Base-by-base conservation (phyloP, 2,113 vertebrate genomes). In the Laterallus jamaicensis region DNA sequence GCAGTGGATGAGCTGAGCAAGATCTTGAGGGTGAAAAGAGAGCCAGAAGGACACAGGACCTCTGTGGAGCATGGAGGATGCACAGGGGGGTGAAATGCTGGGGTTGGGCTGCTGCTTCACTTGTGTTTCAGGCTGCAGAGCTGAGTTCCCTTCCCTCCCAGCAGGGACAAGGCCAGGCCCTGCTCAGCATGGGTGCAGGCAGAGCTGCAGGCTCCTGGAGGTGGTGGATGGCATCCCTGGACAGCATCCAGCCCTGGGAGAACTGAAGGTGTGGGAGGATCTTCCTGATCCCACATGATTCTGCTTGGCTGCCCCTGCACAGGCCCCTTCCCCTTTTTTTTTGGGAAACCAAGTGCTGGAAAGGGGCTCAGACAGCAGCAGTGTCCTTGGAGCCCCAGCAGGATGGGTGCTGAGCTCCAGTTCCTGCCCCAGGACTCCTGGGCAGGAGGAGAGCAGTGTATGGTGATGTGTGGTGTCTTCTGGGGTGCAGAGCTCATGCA, bases 41-140 rank as follows among this genome's bases (percentile, higher is more conserved):
- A 75, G n/a, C 22, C 55, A 56, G 60, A 78, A 75, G 62, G 66
- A 39, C 2, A 3, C 16, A 60, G 64, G 40, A 50, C 37, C 60
- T 77, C 28, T 31, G 24, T 0, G 0, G 19, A 70, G 26, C 12
- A 29, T 1, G 1, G 37, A 47, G 68, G 79, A 60, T 15, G 24
- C 16, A 21, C 20, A 10, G 26, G 1, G 3, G 29, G 24, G 28
- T 66, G 62, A 73, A 44, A 54, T 15, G 9, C n/a, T 28, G 49
- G 37, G 37, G 58, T 54, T 80, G 37, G 52, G 76, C 47, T 71
- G 40, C 47, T 80, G 4, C 42, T 63, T 71, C 62, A 11, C n/a
- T 86, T 1, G 0, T 58, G 37, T 66, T 86, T 67, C 32, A 29
- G 56, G 4, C 35, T 76, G 62, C 58, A 0, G 0, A 11, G 39